These are phyloP conservation scores for Macropodus opercularis DNA, from an alignment of 2,797 vertebrate species.

Conservation along the genomic window DNA sequence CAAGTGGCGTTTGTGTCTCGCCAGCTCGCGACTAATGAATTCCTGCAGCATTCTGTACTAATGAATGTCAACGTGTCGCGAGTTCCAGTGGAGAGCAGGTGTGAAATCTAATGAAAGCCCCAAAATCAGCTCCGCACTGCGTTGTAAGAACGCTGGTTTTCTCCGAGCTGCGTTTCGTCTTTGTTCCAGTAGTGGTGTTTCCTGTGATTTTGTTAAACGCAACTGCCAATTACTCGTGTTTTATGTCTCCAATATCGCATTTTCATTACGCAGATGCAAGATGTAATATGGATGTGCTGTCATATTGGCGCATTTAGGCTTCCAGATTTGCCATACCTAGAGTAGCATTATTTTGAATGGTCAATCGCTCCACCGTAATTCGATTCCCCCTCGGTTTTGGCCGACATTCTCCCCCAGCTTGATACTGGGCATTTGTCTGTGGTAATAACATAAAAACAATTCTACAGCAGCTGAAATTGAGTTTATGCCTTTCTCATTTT, in stretches of 20 bases:
- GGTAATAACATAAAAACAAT: constrained; percentile 76
- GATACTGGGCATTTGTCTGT: constrained; percentile 71
- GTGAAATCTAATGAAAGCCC: constrained; percentile 59
- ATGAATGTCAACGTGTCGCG: constrained; percentile 58
- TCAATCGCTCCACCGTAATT: constrained; percentile 70
- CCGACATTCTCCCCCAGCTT: constrained; percentile 61
- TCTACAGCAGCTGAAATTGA: constrained; percentile 70
- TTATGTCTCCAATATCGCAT: constrained; percentile 80
- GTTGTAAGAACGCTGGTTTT: constrained; percentile 22
- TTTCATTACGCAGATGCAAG: constrained; percentile 77
- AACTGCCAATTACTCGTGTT: constrained; percentile 78
- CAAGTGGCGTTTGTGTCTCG: constrained; percentile 31
- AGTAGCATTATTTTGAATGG: constrained; percentile 74
- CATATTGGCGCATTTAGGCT: constrained; percentile 56
- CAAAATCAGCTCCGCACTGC: constrained; percentile 22
- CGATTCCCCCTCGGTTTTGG: constrained; percentile 65
- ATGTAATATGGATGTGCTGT: constrained; percentile 74
- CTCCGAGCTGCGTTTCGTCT: constrained; percentile 22
- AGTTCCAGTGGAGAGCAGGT: constrained; percentile 52
- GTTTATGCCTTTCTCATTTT: constrained; percentile 73
- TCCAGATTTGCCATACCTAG: constrained; percentile 64
- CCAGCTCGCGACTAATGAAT: constrained; percentile 56
- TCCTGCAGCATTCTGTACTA: constrained; percentile 51
- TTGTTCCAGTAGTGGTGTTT: constrained; percentile 42
- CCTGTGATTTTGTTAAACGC: constrained; percentile 55